Evolutionary conservation across 1,140 invertebrate genomes (phyloP), one percentile per base, ranked within the genome.

Genomic region (Wiebesia pumilae): DNA sequence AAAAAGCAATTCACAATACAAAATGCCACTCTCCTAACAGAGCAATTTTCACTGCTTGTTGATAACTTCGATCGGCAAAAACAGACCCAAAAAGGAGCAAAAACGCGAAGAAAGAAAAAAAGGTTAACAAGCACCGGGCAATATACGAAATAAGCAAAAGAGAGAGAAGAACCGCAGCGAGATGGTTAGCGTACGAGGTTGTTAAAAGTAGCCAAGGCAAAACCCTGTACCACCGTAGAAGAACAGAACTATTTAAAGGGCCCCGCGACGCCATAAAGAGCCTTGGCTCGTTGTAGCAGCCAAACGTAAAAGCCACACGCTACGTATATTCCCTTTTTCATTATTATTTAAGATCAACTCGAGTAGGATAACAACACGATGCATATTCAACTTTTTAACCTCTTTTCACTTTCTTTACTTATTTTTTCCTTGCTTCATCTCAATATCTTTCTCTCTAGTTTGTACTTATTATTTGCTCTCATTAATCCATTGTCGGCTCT

Each of bases 251-350:
- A 83, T 83, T 83, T 83, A 83, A 83, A 83, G 82, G 82, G 82
- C 67, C 30, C 51, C 81, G 43, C 77, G 67, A 83, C 47, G 81
- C 81, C 43, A 83, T 83, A 83, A 83, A 83, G 30, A 27, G 47
- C 67, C 43, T 71, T 71, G 21, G 43, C 43, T n/a, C 81, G 62
- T 40, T 75, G 71, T 24, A 65, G 65, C 80, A 83, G 81, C 43
- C 69, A 75, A 83, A 83, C 83, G 67, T 84, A 84, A 84, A 84
- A 84, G 83, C 83, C 83, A 84, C 83, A 84, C 33, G 83, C 83
- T 84, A 75, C 58, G 83, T 65, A 77, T 62, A 43, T 77, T 75
- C 67, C n/a, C 67, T 51, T 71, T 62, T 30, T 54, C 38, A 67
- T 84, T 84, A 84, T 84, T 84, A 67, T 84, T 84, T 78, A 78